Evolutionary conservation across 2,888 invertebrate species (phyloP).

Genomic region (Galerucella nymphaeae): DNA sequence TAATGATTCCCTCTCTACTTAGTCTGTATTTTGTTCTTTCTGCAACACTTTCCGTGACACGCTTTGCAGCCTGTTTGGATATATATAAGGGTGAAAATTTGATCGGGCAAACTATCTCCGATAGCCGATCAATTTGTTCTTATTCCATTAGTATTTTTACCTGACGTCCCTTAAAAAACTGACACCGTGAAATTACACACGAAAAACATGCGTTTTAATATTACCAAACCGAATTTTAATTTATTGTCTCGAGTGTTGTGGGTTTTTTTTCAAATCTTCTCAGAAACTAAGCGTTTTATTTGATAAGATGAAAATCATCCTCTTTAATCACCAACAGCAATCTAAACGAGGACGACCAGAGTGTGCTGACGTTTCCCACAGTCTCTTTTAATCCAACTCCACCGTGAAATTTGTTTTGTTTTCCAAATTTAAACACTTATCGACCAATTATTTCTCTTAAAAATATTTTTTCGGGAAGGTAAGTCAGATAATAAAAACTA

Average conservation of each 20-base stretch:
- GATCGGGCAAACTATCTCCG: not conserved
- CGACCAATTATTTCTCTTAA: not conserved
- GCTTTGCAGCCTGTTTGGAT: no score
- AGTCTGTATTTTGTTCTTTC: no score
- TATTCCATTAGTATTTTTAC: conserved; percentile 33
- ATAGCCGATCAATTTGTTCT: conserved; percentile 24
- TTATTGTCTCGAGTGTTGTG: conserved; percentile 42
- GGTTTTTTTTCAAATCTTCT: conserved; percentile 23
- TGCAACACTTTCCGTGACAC: no score
- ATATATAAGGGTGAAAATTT: no score
- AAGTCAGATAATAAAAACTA: no score
- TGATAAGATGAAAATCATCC: conserved; percentile 31
- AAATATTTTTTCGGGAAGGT: no score
- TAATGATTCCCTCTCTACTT: no score
- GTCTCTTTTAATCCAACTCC: not conserved
- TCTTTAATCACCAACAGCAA: conserved; percentile 30
- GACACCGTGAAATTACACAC: conserved; percentile 48
- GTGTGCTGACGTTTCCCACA: conserved; percentile 16
- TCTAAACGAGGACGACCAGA: conserved; percentile 15
- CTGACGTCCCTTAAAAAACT: conserved; percentile 35
- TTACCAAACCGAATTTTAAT: conserved; percentile 49
- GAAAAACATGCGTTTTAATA: conserved; percentile 47
- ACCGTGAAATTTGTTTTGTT: conserved; percentile 5
- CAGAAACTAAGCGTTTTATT: conserved; percentile 24
- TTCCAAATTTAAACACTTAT: not conserved